Base-by-base conservation (phyloP, 2,888 invertebrate genomes). In the Ditula angustiorana region DNA sequence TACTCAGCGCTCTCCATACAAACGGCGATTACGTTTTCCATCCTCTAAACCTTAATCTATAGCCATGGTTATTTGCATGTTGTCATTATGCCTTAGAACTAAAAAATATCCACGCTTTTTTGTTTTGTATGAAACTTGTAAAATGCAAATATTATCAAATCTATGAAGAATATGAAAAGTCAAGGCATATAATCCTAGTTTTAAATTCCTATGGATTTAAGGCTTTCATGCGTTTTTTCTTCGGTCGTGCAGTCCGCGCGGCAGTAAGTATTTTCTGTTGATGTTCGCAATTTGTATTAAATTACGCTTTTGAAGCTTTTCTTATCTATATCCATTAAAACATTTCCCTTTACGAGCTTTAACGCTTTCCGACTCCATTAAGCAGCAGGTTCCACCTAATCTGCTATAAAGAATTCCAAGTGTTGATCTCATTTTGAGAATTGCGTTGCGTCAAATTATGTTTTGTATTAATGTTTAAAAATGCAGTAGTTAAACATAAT, bases 291-390 rank as follows among this genome's bases (percentile, higher is more conserved):
- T 60, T 61, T 60, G 56, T 55, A 52, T 58, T 56, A 68, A 69
- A 74, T 71, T 68, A 63, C 61, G 66, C 55, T 72, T 72, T 69
- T 71, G 69, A 69, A 71, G 69, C 71, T 66, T 70, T 74, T 66
- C 69, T 68, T 72, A 67, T 69, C 68, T 70, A 68, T 69, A 66
- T 67, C 57, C 70, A 69, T 72, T 68, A 71, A 72, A 66, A 47
- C 47, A 59, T 63, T 67, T 63, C 49, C 33, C 62, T 66, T 68
- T 60, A 66, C 62, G 68, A 57, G 62, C 62, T 62, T 66, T 68
- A 68, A 61, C 61, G 66, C 68, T 59, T 68, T 63, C 57, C 28
- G 60, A 66, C 66, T 68, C 62, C 66, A 66, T 68, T 68, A 65
- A 60, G 49, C 52, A 60, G 57, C 68, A 57, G 60, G 44, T 62